These are phyloP conservation scores for Anoplopoma fimbria DNA, from an alignment of 2,113 vertebrate genomes.

Conservation along the genomic window DNA sequence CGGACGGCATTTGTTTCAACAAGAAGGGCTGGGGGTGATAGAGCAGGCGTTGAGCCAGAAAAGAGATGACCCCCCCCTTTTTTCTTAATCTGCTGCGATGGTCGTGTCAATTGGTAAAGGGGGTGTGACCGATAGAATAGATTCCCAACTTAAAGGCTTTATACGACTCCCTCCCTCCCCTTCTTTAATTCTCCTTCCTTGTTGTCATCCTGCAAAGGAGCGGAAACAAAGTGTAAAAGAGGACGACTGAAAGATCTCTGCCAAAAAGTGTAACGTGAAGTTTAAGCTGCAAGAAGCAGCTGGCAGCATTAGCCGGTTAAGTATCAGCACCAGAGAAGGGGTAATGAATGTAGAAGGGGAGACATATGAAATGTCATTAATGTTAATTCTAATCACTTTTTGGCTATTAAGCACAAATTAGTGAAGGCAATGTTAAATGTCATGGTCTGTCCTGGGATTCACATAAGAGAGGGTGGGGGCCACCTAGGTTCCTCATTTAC, in stretches of 20 bases:
- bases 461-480: conserved; percentile 74
- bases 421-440: conserved; percentile 89
- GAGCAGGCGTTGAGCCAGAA: conserved; percentile 50
- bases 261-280: conserved; percentile 79
- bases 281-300: conserved; percentile 81
- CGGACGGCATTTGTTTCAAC: conserved; percentile 67
- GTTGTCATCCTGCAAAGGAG: conserved; percentile 67
- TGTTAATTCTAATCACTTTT: conserved; percentile 90
- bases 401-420: conserved; percentile 90
- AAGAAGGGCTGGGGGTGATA: conserved; percentile 53
- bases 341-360: conserved; percentile 82
- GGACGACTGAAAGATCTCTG: conserved; percentile 74
- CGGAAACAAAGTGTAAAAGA: conserved; percentile 31
- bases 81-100: conserved; percentile 75
- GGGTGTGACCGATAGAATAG: conserved; percentile 78
- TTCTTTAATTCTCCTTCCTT: conserved; percentile 59
- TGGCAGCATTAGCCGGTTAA: conserved; percentile 83
- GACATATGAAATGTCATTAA: conserved; percentile 88
- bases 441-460: conserved; percentile 87
- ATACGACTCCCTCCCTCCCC: conserved; percentile 14
- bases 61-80: conserved; percentile 49
- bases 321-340: conserved; percentile 75
- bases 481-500: conserved; percentile 85
- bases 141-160: conserved; percentile 73
- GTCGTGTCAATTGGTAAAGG: conserved; percentile 76